Evolutionary conservation across 2,113 vertebrate species (phyloP), one percentile per base, ranked within the genome.

Genomic region (Callaeas wilsoni): DNA sequence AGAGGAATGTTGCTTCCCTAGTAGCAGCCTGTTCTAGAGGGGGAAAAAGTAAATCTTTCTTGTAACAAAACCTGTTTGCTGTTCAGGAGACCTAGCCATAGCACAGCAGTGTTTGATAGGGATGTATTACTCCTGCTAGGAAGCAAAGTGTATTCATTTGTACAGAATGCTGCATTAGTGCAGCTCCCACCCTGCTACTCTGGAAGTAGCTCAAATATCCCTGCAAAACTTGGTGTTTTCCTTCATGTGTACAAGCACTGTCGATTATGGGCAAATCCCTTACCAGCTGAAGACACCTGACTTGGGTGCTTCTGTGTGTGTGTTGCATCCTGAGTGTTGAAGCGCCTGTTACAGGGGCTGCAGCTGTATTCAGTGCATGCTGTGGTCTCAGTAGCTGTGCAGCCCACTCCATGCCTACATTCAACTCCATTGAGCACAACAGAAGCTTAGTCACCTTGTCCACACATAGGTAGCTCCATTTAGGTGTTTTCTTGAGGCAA

Each of bases 361-460:
- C 49, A 42, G 42, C 67, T 64, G 16, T 50, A 14, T 47, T 59
- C 49, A 14, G 41, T 23, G 30, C 5, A 1, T 20, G 13, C 49
- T 35, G 20, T 71, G 37, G 6, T 35, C 42, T 46, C 22, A 12
- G 6, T 41, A 49, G 69, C 33, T 79, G 2, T 70, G 82, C 30
- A 79, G 65, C 47, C 22, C 1, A 3, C 2, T 37, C 42, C 46
- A 39, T 0, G 0, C 49, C 46, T 52, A 12, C 13, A 3, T n/a
- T 65, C 13, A 64, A 37, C 35, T 59, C 47, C 13, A 7, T 0
- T 35, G 41, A 52, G 59, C 60, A 27, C 32, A 21, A 9, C 0
- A 62, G 64, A 26, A 74, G n/a, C 32, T 57, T 62, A 46, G 35
- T n/a, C 13, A 41, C 27, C 41, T 68, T 59, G 25, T 60, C 53